Percentiles rank a stretch among this genome's conserved stretches.
Conservation (phyloP, 2,113 vertebrate genomes). For the Prinia subflava region DNA sequence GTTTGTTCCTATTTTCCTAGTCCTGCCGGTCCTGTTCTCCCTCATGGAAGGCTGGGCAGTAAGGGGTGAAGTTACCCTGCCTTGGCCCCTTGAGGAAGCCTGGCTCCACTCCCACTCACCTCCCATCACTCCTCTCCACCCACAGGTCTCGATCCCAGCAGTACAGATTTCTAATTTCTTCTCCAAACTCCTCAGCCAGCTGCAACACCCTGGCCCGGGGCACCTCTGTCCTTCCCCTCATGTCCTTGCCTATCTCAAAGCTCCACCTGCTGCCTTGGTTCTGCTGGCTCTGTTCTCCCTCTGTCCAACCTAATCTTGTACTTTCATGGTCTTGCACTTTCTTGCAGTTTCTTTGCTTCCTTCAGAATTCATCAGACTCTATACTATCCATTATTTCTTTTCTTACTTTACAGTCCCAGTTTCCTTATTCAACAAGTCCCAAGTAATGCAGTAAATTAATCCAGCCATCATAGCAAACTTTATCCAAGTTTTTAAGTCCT, state of each 20-base stretch:
- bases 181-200: background rate
- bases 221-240: background rate
- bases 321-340: background rate
- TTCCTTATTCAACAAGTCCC: background rate
- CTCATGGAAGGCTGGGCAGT: background rate
- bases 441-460: background rate
- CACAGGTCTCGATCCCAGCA: background rate
- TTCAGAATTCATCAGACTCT: background rate
- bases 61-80: background rate
- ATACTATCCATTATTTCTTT: background rate
- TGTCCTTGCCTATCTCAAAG: background rate
- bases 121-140: background rate
- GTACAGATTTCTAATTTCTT: background rate
- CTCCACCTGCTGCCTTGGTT: background rate
- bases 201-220: rapidly evolving
- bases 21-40: rapidly evolving
- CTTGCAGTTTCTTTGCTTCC: background rate
- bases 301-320: background rate
- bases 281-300: background rate
- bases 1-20: background rate
- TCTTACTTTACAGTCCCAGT: background rate
- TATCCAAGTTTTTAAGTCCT: background rate
- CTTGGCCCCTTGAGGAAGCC: rapidly evolving
- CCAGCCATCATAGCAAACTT: background rate
- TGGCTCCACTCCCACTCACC: background rate